Evolutionary conservation across 2,797 vertebrate species (phyloP), one percentile per base, ranked within the genome.

Genomic region (Yasuhikotakia modesta): DNA sequence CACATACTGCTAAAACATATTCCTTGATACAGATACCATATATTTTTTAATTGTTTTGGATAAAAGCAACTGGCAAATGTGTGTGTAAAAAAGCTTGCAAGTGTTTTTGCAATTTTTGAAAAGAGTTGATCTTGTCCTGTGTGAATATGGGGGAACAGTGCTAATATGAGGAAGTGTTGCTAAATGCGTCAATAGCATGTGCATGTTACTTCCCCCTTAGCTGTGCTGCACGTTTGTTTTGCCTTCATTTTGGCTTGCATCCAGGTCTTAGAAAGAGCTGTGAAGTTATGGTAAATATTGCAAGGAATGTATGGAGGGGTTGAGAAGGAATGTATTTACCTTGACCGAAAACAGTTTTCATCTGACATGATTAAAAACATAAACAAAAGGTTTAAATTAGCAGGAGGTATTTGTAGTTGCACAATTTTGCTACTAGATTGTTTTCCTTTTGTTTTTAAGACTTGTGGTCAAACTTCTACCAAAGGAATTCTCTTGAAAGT

Each of bases 291-390:
- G 68, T 86, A 80, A 81, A 79, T 87, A 86, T 87, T 85, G 80
- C 85, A 88, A 91, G 85, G 86, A 91, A 90, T 70, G 73, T 85
- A 84, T 89, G 80, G 89, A 90, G 89, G 85, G 78, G 80, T 78
- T 35, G 16, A 85, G 81, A 73, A 90, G 88, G 88, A 43, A 91
- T 92, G 88, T 88, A 86, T 87, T 91, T 92, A 88, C 87, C 82
- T 86, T 82, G 81, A 86, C 83, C 22, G 77, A 84, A 83, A 7
- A 70, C 53, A 85, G 87, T 89, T 91, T 91, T 87, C 84, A 83
- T 82, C 75, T 80, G 57, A 83, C 48, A 79, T 84, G 78, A 81
- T 72, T 46, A 82, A 61, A 87, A 66, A 61, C 27, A 48, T 87
- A 90, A 90, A 91, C 87, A 91, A 86, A 73, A 19, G 65, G 63